Evolutionary conservation across 2,797 vertebrate species (phyloP).

Genomic region (Acestrorhynchus altus): DNA sequence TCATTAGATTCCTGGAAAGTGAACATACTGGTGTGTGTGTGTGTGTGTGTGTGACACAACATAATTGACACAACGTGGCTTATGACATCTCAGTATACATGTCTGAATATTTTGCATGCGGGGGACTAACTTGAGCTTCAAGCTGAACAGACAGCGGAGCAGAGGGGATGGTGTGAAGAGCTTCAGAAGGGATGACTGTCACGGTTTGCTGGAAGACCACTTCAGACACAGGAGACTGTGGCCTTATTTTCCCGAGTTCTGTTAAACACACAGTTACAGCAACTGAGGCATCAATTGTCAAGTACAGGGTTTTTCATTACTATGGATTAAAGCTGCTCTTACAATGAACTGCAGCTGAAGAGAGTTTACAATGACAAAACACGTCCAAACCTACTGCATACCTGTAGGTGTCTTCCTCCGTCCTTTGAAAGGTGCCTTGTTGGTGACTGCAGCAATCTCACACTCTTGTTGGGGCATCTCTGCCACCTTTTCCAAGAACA

Average conservation of each 20-base stretch:
- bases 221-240: slow-evolving; percentile 68
- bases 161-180: slow-evolving; percentile 58
- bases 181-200: slow-evolving; percentile 70
- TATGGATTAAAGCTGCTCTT: not conserved
- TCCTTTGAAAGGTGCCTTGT: slow-evolving; percentile 76
- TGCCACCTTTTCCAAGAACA: slow-evolving; percentile 86
- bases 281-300: not conserved
- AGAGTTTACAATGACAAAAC: not conserved
- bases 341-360: not conserved
- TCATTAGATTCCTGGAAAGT: not conserved
- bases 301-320: not conserved
- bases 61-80: too few relatives aligned
- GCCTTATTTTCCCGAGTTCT: slow-evolving; percentile 60
- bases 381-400: slow-evolving; percentile 46
- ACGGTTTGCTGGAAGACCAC: slow-evolving; percentile 76
- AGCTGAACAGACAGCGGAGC: slow-evolving; percentile 63
- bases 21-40: too few relatives aligned
- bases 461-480: slow-evolving; percentile 88
- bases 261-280: not conserved
- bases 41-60: too few relatives aligned
- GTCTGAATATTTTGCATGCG: too few relatives aligned
- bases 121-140: slow-evolving; percentile 67
- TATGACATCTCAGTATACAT: too few relatives aligned
- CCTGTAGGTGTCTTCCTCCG: slow-evolving; percentile 69
- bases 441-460: slow-evolving; percentile 64